Percentiles rank a stretch among this genome's conserved stretches.
phyloP scores from a whole-genome alignment of 2,797 vertebrate genomes.

The Hypotaenidia okinawae region DNA sequence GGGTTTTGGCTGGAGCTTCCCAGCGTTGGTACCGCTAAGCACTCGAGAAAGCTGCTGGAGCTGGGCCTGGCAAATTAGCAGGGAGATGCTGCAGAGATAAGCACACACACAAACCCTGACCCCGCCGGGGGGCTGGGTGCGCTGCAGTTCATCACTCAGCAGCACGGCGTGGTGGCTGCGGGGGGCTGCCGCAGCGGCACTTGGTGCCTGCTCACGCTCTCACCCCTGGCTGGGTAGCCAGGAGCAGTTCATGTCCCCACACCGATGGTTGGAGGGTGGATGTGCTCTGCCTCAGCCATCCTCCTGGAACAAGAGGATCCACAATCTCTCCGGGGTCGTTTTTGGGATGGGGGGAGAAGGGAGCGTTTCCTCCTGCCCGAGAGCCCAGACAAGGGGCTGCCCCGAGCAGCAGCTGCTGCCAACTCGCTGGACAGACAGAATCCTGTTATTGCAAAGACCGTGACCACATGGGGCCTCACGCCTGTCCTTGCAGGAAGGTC shows the following conservation, averaged over 20 bases:
- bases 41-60: not conserved
- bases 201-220: not conserved
- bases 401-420: conserved; percentile 12
- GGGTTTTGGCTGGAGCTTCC: not conserved
- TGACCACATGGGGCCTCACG: conserved; percentile 34
- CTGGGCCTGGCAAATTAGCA: not conserved
- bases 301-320: not conserved
- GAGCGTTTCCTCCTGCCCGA: not conserved
- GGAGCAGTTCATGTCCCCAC: not conserved
- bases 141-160: conserved; percentile 7
- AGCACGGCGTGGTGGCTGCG: accelerated
- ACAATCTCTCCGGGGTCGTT: not conserved
- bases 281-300: not conserved
- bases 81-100: conserved; percentile 12
- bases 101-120: not conserved
- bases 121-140: not conserved
- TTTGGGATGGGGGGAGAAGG: not conserved
- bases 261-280: not conserved
- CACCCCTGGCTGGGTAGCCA: not conserved
- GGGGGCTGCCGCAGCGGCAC: accelerated
- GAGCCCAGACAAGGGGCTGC: not conserved
- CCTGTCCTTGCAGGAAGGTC: conserved; percentile 67
- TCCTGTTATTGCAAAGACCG: conserved; percentile 57
- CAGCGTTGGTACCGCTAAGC: not conserved
- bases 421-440: conserved; percentile 33